Conservation (phyloP, 2,888 invertebrate species). For the Ophion ellenae region DNA sequence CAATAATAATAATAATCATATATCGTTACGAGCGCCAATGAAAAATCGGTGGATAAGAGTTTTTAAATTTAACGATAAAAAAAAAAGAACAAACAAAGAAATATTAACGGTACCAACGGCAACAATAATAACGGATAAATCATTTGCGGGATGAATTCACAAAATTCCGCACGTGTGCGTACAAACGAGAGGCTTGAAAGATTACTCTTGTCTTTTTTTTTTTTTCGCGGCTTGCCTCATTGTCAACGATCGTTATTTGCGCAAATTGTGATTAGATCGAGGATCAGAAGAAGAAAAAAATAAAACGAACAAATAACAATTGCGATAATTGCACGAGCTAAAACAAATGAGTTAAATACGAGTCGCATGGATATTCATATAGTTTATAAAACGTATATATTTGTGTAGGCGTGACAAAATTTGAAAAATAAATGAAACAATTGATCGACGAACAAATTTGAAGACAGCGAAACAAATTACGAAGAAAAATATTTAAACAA, state of each 20-base stretch:
- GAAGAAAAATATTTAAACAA: conserved; percentile 32
- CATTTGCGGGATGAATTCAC: neutral
- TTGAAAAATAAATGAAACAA: conserved; percentile 32
- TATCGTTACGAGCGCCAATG: conserved; percentile 49
- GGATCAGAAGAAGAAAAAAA: conserved; percentile 21
- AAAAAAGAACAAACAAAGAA: conserved; percentile 22
- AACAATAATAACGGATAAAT: conserved; percentile 40
- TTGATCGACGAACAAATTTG: conserved; percentile 45
- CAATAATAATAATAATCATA: conserved; percentile 22
- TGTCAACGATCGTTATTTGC: conserved; percentile 78
- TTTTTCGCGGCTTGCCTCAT: conserved; percentile 75
- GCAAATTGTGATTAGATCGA: conserved; percentile 74
- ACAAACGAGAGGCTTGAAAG: conserved; percentile 39
- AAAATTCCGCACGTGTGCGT: conserved; percentile 44
- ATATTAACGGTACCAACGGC: neutral
- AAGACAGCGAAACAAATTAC: neutral
- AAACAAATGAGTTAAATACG: conserved; percentile 68
- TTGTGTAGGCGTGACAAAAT: conserved; percentile 67
- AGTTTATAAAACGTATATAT: conserved; percentile 71
- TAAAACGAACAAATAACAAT: conserved; percentile 40
- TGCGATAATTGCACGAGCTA: conserved; percentile 2
- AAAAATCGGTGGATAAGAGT: conserved; percentile 39
- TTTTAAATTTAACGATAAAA: conserved; percentile 43
- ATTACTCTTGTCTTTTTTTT: conserved; percentile 69
- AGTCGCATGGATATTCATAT: conserved; percentile 76